phyloP scores from a whole-genome alignment of 2,797 vertebrate genomes.

The Gymnoscopelus microlampas region DNA sequence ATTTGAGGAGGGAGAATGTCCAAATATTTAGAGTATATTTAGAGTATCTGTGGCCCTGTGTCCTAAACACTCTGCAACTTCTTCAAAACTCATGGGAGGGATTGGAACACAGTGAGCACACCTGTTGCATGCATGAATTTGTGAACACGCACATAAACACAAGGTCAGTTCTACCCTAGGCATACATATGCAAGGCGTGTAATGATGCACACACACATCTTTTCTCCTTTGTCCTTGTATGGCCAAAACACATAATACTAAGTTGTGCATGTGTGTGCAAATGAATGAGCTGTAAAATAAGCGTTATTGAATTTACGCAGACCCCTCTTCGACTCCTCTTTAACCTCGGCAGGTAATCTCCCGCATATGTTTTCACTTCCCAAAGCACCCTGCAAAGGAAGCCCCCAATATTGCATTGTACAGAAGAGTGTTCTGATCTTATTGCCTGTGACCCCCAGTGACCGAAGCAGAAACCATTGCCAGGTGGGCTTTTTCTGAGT shows the following conservation, averaged over 20 bases:
- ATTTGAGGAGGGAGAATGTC: background rate
- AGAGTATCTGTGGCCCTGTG: constrained; percentile 21
- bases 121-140: background rate
- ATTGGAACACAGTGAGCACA: background rate
- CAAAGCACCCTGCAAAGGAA: constrained; percentile 13
- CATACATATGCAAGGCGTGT: no score
- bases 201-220: constrained; percentile 20
- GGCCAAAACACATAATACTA: no score
- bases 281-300: background rate
- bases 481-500: constrained; percentile 47
- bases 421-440: constrained; percentile 42
- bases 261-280: background rate
- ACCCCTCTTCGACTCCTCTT: constrained; percentile 17
- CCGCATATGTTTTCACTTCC: constrained; percentile 47
- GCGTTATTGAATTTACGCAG: background rate
- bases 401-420: constrained; percentile 9
- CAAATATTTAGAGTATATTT: constrained; percentile 33
- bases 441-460: constrained; percentile 38
- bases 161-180: no score
- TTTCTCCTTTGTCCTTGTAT: no score
- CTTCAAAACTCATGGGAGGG: background rate
- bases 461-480: constrained; percentile 45
- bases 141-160: no score
- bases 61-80: constrained; percentile 26
- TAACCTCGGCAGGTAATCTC: constrained; percentile 37